Base-by-base conservation (phyloP, 2,888 invertebrate genomes). In the Ophioninae sp. region DNA sequence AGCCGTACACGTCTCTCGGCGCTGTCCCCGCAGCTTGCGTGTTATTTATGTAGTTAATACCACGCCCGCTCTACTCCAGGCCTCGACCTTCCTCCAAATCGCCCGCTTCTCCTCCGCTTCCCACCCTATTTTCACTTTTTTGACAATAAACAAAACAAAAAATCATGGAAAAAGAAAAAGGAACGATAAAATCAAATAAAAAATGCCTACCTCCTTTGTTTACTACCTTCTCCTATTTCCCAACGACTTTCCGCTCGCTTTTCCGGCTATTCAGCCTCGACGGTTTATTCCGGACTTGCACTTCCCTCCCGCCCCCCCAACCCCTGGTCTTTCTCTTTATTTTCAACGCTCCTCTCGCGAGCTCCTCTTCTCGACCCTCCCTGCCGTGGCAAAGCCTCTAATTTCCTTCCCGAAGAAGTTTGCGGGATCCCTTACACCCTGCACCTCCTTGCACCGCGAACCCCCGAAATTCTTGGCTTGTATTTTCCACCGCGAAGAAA, bases 21-120 rank as follows among this genome's bases (percentile, higher is more conserved):
- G 76, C 76, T 79, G 76, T 81, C 78, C 76, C 85, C 85, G 62
- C 65, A 76, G 80, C 83, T 86, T 86, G 87, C 87, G 84, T 87
- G 89, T 89, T 90, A 90, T 90, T 90, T 89, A 90, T 90, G 89
- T 88, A 89, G 88, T 90, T 90, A 90, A 90, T 90, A 90, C 90
- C 89, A 88, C 89, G 89, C 89, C 89, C 87, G 87, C 85, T 87
- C 85, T 87, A 87, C 88, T 87, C 79, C 59, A 57, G 61, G 87
- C 83, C 86, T 85, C 86, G 88, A 88, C 87, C 83, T 89, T 88
- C 87, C 87, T 87, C 85, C 86, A 85, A 89, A 90, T 90, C 87
- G 87, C 87, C 79, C 37, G 79, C 79, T 79, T 79, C 83, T 73
- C 67, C 68, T 79, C 75, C 73, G 84, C 82, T 76, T 84, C 76